These are phyloP conservation scores for Tyto alba DNA, from an alignment of 2,113 vertebrate species.

Conservation along the genomic window DNA sequence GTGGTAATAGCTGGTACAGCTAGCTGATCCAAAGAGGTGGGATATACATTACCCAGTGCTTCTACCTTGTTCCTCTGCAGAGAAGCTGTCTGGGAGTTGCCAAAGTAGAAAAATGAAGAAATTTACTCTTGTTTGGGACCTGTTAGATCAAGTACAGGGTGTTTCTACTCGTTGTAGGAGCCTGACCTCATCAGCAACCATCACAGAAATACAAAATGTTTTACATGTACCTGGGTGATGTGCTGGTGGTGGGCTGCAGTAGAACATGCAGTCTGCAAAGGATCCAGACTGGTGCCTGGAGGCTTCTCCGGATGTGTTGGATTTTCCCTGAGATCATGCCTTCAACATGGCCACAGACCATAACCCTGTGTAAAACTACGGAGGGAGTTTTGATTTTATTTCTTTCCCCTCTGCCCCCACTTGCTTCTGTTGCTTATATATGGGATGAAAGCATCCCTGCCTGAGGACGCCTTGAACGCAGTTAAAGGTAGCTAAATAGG, in stretches of 20 bases:
- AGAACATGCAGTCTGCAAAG: not conserved
- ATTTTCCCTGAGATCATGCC: not conserved
- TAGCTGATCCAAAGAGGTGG: not conserved
- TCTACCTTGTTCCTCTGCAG: not conserved
- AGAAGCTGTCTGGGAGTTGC: not conserved
- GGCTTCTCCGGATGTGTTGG: not conserved
- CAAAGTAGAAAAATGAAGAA: not conserved
- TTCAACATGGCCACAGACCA: not conserved
- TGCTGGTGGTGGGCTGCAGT: not conserved
- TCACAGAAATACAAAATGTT: not conserved
- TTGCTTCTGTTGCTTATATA: fast-evolving
- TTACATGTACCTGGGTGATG: not conserved
- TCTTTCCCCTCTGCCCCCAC: fast-evolving
- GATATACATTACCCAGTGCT: not conserved
- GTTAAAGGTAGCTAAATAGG: not conserved
- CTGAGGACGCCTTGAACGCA: not conserved
- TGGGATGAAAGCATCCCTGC: not conserved
- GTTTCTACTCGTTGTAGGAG: not conserved
- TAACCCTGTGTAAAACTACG: fast-evolving
- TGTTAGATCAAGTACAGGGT: not conserved
- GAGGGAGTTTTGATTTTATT: not conserved
- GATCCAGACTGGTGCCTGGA: not conserved
- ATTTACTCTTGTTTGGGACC: not conserved
- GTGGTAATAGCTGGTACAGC: not conserved
- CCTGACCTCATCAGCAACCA: not conserved